Evolutionary conservation across 2,888 invertebrate genomes (phyloP).

Genomic region (Apodemia hepburni): DNA sequence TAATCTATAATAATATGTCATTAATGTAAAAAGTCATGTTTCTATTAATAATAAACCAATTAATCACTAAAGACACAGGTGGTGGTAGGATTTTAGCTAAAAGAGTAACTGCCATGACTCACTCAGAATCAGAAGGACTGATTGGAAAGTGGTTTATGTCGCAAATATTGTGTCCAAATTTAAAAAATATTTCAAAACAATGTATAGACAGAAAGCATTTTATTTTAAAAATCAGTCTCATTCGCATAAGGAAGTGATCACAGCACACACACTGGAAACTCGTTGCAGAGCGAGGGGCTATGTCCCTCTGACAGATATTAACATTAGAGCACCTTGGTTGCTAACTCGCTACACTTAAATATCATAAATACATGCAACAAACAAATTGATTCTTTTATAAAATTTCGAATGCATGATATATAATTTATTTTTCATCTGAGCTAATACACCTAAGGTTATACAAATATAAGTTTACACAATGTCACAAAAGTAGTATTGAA

Average conservation of each 20-base stretch:
- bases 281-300: conserved; percentile 71
- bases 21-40: conserved; percentile 60
- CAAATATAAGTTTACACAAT: no score
- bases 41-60: conserved; percentile 45
- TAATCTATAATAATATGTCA: conserved; percentile 69
- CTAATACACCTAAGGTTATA: no score
- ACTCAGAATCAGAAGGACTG: conserved; percentile 11
- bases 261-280: conserved; percentile 78
- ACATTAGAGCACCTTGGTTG: conserved; percentile 73
- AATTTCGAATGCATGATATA: conserved; percentile 44
- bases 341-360: conserved; percentile 67
- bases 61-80: conserved; percentile 9
- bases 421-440: no score
- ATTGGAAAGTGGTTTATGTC: conserved; percentile 6
- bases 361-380: conserved; percentile 61
- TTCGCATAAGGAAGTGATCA: conserved; percentile 80
- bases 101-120: not conserved
- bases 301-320: conserved; percentile 66
- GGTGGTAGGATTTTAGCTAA: conserved; percentile 4
- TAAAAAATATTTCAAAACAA: conserved; percentile 53
- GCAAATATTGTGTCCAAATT: conserved; percentile 29
- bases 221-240: conserved; percentile 77
- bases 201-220: conserved; percentile 67
- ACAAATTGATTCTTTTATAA: conserved; percentile 48
- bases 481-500: no score